Evolutionary conservation across 2,797 vertebrate species (phyloP).

Genomic region (Parauchenoglanis ngamensis): DNA sequence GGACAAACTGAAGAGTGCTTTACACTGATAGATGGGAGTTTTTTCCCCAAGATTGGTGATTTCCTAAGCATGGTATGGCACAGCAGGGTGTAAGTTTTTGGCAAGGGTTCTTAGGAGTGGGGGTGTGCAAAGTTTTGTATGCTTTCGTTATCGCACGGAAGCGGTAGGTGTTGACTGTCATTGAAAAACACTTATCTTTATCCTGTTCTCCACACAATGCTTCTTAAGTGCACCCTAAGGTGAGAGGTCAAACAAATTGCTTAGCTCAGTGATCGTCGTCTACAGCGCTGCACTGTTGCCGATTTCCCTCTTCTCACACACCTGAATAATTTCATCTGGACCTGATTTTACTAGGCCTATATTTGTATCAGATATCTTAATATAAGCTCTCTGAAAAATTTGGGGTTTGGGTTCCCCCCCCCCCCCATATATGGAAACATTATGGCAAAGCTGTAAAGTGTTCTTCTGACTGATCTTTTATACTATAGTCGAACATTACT

Average conservation of each 20-base stretch:
- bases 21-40: background rate
- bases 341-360: background rate
- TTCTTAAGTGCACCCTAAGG: conserved; percentile 32
- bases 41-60: background rate
- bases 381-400: conserved; percentile 1
- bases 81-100: background rate
- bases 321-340: conserved; percentile 9
- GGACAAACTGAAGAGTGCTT: background rate
- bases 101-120: conserved; percentile 8
- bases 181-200: conserved; percentile 37
- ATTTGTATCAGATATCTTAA: conserved; percentile 2
- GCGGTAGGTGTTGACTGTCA: conserved; percentile 20
- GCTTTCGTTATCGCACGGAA: conserved; percentile 42
- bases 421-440: background rate
- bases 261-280: conserved; percentile 16
- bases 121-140: conserved; percentile 1
- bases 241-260: conserved; percentile 36
- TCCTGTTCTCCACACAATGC: conserved; percentile 38
- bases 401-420: too few species aligned
- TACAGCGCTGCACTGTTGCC: background rate
- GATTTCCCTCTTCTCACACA: background rate
- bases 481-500: background rate
- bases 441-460: background rate
- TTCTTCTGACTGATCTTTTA: background rate
- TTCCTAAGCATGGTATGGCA: background rate